Base-by-base conservation (phyloP, 1,140 invertebrate genomes). In the Drosophila burlai region DNA sequence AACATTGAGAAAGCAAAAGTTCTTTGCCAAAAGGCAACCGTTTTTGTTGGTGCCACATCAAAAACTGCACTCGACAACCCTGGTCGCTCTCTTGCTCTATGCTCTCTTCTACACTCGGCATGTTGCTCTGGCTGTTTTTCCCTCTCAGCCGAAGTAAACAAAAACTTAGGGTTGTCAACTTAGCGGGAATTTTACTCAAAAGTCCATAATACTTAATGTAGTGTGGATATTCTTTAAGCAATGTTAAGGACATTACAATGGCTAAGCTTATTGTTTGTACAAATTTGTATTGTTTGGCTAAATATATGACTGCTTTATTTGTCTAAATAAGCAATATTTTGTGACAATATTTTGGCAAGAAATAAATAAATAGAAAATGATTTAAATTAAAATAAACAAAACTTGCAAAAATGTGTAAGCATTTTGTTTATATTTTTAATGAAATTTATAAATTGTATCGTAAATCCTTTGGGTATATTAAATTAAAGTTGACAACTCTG, bases 1-100 rank as follows among this genome's bases (percentile, higher is more conserved):
- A 75, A 64, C 61, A 81, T 78, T 83, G 52, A 79, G 84, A 90
- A 81, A 63, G 78, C 84, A 89, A 90, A 89, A 90, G 84, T 90
- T 84, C 77, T 71, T 69, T 80, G 62, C 59, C 65, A 68, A 78
- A 72, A 79, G 63, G 65, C 66, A 86, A 55, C 43, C 40, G 38
- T 31, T 40, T 38, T 68, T 62, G 13, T 74, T 71, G 66, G 63
- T 83, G 49, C 26, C 59, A 49, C 71, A 76, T 52, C 29, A 29
- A 29, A 76, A 85, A 76, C 57, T 69, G 80, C 67, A 76, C 67
- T 73, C 63, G 69, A 42, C 74, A 68, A 61, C 63, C 49, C 62
- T 77, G 38, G 24, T 18, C 18, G 9, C 47, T 46, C 68, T 69
- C 66, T 72, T 52, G 26, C 18, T 31, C 43, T 46, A 50, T 38